Evolutionary conservation across 2,888 invertebrate genomes (phyloP), one percentile per base, ranked within the genome.

Genomic region (Agrochola lychnidis): DNA sequence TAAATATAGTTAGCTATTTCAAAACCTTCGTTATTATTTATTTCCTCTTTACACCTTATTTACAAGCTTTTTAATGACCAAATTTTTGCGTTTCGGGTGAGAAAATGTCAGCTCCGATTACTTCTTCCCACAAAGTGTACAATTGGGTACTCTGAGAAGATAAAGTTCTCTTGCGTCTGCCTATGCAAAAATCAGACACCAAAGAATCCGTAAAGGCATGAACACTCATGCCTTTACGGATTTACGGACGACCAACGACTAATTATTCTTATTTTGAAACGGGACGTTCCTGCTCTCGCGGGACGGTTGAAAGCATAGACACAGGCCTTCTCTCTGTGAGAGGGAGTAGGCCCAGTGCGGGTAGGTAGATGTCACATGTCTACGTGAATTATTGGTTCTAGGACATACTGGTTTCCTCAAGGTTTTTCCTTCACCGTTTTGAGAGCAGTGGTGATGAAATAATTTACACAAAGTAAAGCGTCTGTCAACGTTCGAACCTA

Each of bases 1-100:
- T 77, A 62, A 74, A 72, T 72, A 75, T 16, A 75, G 53, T 72
- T 36, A 6, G n/a, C 45, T 76, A 57, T 48, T 64, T 48, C 30
- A 22, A 48, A 66, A 59, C 4, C 1, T 45, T 40, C 30, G 30
- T 1, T 51, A 53, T 74, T 71, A 66, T 48, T 70, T 30, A 57
- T 19, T 19, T 61, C 9, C 30, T 67, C 25, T 51, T 40, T 57
- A 36, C n/a, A 36, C 5, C n/a, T n/a, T 45, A 57, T 45, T 36
- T 25, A 40, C 9, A 36, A 57, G 4, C 16, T 30, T 45, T 45
- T 6, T 42, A 5, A 19, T 19, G 40, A 40, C 14, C 7, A 40
- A 7, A 51, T 63, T 51, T 62, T n/a, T 40, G 9, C 0, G 19
- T 40, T 51, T 19, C 0, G 16, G 16, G n/a, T 62, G n/a, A 36